Evolutionary conservation across 2,113 vertebrate species (phyloP), one percentile per base, ranked within the genome.

Genomic region (Ptilorrhoa leucosticta): DNA sequence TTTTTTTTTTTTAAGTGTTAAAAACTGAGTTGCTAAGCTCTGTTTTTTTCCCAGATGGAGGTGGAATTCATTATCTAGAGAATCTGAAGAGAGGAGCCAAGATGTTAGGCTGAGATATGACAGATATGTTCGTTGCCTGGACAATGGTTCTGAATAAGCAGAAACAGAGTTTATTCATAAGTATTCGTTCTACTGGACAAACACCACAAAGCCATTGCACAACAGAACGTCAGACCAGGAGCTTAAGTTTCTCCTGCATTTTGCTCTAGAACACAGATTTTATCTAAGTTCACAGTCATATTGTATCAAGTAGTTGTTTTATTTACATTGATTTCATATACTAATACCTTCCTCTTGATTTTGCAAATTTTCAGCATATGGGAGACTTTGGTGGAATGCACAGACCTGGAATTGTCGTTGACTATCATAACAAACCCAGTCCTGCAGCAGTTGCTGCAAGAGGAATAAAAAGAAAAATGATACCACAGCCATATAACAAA

Each of bases 401-500:
- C 96, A 98, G 98, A 97, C 98, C 98, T 73, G 98, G 97, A 89
- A 97, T 98, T 97, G 96, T 98, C 96, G 95, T 98, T 95, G 98
- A 98, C 95, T 98, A 98, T 98, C 98, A 98, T 93, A 97, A 98
- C 95, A 98, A 98, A 96, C 96, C 98, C 79, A 97, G 98, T 94
- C 96, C 91, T 97, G 97, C 97, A 97, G 97, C 98, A 95, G 97
- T 98, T 97, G 97, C 96, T 96, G 97, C 97, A 95, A 97, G 98
- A 98, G 98, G 98, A 95, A 98, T 98, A 95, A 99, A 99, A 96
- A 98, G 98, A 96, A 98, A 98, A 97, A 98, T 98, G 97, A 97
- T 97, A 63, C 97, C 95, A 56, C 98, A 98, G 83, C 98, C 98
- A 9, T 98, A 98, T 96, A 98, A 96, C 93, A 98, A 98, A 87